Conservation (phyloP, 2,113 vertebrate genomes). For the Plecturocebus donacophilus region DNA sequence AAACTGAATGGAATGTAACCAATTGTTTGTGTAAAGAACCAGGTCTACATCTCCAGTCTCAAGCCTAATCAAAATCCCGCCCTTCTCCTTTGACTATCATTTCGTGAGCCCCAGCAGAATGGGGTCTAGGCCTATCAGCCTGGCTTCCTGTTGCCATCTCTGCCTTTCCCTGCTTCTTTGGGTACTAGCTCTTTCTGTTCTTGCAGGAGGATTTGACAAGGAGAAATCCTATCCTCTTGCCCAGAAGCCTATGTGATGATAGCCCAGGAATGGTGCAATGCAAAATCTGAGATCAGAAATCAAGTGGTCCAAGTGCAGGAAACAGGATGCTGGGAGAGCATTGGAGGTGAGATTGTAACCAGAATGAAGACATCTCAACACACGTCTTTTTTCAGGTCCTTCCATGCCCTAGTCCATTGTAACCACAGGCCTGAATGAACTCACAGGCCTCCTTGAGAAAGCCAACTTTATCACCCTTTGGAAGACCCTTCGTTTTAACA, state of each 20-base stretch:
- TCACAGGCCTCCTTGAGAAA: conserved; percentile 17
- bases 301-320: background rate
- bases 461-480: conserved; percentile 34
- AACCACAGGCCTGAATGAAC: background rate
- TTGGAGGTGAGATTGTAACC: background rate
- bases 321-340: background rate
- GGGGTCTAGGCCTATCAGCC: rapidly evolving
- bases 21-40: background rate
- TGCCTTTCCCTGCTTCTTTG: background rate
- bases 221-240: background rate
- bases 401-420: background rate
- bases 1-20: background rate
- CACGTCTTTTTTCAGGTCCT: conserved; percentile 24
- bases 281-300: background rate
- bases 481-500: conserved; percentile 52
- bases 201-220: background rate
- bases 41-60: background rate
- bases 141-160: background rate
- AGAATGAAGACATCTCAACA: conserved; percentile 44
- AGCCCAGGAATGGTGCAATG: background rate
- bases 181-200: background rate
- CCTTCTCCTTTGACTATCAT: background rate
- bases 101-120: background rate
- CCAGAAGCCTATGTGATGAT: background rate
- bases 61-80: background rate